A percentile compares a stretch with the other conserved stretches of the same genome.
These are phyloP conservation scores for Drosophila borealis DNA, from an alignment of 2,888 invertebrate genomes.

Conservation along the genomic window DNA sequence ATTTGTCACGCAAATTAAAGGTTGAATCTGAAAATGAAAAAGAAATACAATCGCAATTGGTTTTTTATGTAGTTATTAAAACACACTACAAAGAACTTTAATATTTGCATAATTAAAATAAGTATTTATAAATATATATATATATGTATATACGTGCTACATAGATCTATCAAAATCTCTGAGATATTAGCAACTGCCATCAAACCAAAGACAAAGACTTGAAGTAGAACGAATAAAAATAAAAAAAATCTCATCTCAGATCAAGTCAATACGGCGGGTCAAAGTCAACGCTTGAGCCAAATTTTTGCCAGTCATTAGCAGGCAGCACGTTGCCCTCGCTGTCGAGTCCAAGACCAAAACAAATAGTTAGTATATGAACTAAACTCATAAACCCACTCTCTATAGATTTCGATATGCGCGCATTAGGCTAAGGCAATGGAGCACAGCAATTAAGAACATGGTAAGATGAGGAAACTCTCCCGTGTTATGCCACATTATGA, in stretches of 20 bases:
- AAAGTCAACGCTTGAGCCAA: slow-evolving; percentile 69
- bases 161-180: slow-evolving; percentile 31
- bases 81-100: slow-evolving; percentile 13
- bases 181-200: slow-evolving; percentile 30
- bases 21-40: slow-evolving; percentile 38
- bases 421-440: slow-evolving; percentile 16
- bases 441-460: slow-evolving; percentile 21
- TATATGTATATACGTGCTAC: background rate
- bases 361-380: slow-evolving; percentile 32
- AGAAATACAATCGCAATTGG: no score
- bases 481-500: slow-evolving; percentile 1
- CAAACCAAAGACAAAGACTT: slow-evolving; percentile 37
- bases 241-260: slow-evolving; percentile 20
- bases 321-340: slow-evolving; percentile 57
- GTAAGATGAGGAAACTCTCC: slow-evolving; percentile 21
- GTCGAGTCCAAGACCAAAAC: slow-evolving; percentile 41
- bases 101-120: slow-evolving; percentile 19
- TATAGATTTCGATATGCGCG: slow-evolving; percentile 23
- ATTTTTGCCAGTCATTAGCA: slow-evolving; percentile 69
- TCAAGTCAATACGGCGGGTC: slow-evolving; percentile 69
- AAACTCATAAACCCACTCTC: slow-evolving; percentile 42
- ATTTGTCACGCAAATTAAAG: background rate
- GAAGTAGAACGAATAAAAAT: slow-evolving; percentile 63
- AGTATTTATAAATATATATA: slow-evolving; percentile 3
- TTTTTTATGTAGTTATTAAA: background rate